Conservation (phyloP, 2,888 invertebrate species). For the Polyommatus iphigenia region DNA sequence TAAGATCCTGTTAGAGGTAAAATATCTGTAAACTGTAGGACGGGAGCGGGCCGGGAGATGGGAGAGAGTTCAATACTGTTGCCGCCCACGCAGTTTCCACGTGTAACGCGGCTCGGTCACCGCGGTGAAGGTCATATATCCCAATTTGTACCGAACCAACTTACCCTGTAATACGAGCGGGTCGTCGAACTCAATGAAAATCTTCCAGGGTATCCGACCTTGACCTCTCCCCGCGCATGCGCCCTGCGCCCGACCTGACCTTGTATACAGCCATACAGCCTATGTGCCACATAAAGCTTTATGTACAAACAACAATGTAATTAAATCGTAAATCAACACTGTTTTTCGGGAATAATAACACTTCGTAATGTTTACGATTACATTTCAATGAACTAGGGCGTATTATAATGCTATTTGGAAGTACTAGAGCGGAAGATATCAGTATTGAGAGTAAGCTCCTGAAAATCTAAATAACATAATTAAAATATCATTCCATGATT, state of each 20-base stretch:
- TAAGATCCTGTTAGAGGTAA: background rate
- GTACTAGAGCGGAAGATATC: too few relatives aligned
- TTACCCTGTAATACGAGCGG: conserved; percentile 70
- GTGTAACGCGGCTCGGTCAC: conserved; percentile 62
- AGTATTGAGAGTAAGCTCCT: too few relatives aligned
- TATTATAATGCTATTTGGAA: too few relatives aligned
- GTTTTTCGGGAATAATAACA: conserved; percentile 1
- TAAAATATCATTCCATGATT: too few relatives aligned
- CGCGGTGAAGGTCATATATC: conserved; percentile 67
- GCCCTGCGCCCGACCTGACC: conserved; percentile 71
- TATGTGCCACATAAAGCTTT: conserved; percentile 47
- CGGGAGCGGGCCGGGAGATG: conserved; percentile 23
- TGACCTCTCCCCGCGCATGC: conserved; percentile 77
- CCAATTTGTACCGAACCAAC: conserved; percentile 59
- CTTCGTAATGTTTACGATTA: background rate
- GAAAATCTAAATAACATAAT: too few relatives aligned
- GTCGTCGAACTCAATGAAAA: conserved; percentile 72
- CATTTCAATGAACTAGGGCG: background rate
- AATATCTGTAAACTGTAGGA: background rate
- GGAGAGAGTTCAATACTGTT: conserved; percentile 45
- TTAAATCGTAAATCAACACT: conserved; percentile 8
- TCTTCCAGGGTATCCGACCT: conserved; percentile 76
- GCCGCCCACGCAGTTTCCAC: conserved; percentile 67
- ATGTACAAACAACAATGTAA: conserved; percentile 32
- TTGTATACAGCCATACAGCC: conserved; percentile 62